A percentile compares a stretch with the other conserved stretches of the same genome.
Conservation (phyloP, 1,140 invertebrate genomes). For the Ceratosolen fusciceps region DNA sequence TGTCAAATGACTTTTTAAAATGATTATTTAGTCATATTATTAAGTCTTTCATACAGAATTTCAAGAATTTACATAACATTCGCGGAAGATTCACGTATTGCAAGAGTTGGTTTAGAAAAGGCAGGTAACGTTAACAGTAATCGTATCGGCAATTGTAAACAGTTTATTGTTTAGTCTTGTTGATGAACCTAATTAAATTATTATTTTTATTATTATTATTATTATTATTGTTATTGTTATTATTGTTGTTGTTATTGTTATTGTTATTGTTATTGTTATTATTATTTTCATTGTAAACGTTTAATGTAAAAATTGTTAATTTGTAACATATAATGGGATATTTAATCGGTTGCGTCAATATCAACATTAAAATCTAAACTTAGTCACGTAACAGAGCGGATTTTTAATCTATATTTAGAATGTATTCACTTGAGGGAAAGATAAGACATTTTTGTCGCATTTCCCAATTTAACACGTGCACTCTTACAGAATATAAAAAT, state of each 20-base stretch:
- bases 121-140: no score
- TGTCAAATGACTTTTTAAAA: background rate
- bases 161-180: no score
- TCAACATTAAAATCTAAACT: background rate
- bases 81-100: background rate
- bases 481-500: background rate
- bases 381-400: background rate
- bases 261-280: no score
- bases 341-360: background rate
- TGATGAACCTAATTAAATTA: no score
- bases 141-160: no score
- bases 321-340: background rate
- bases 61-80: background rate
- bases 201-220: no score
- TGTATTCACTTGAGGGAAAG: background rate
- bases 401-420: background rate
- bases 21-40: background rate
- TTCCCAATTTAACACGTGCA: background rate
- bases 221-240: no score
- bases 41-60: background rate
- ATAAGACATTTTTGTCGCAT: background rate
- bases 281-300: no score
- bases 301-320: no score
- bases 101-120: background rate
- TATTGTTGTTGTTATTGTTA: no score